phyloP scores from a whole-genome alignment of 2,888 invertebrate species.

The Barypeithes pellucidus region DNA sequence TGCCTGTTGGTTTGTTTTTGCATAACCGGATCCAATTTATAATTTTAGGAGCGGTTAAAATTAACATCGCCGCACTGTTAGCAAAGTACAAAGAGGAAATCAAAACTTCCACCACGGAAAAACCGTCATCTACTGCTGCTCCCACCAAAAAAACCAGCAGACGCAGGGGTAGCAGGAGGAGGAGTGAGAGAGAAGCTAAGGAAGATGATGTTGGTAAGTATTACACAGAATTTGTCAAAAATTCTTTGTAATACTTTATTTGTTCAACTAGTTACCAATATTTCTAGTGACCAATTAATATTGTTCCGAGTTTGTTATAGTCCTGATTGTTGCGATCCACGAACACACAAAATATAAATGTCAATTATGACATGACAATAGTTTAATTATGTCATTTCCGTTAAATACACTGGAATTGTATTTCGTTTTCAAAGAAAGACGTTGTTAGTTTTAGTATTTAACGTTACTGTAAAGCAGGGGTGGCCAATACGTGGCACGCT shows the following conservation, averaged over 20 bases:
- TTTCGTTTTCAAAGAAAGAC: too few relatives aligned
- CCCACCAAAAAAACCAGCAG: conserved; percentile 44
- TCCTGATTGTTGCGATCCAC: too few relatives aligned
- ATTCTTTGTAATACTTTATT: conserved; percentile 5
- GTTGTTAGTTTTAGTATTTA: too few relatives aligned
- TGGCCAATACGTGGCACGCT: too few relatives aligned
- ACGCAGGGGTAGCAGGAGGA: conserved; percentile 46
- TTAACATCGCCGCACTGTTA: conserved; percentile 63
- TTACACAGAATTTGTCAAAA: not conserved
- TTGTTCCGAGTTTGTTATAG: too few relatives aligned
- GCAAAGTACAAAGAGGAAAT: conserved; percentile 64
- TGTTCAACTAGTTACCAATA: too few relatives aligned
- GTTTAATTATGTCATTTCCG: too few relatives aligned
- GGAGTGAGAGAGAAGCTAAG: conserved; percentile 56
- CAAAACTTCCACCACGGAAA: conserved; percentile 67
- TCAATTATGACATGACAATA: too few relatives aligned
- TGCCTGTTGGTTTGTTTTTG: not conserved
- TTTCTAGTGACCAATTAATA: too few relatives aligned
- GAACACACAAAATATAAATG: too few relatives aligned
- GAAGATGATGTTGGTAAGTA: conserved; percentile 52
- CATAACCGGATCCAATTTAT: not conserved
- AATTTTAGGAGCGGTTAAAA: conserved; percentile 63
- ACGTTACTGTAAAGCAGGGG: too few relatives aligned
- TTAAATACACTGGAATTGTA: too few relatives aligned
- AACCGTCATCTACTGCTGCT: conserved; percentile 55